These are phyloP conservation scores for Piaya cayana DNA, from an alignment of 2,113 vertebrate genomes.

Conservation along the genomic window DNA sequence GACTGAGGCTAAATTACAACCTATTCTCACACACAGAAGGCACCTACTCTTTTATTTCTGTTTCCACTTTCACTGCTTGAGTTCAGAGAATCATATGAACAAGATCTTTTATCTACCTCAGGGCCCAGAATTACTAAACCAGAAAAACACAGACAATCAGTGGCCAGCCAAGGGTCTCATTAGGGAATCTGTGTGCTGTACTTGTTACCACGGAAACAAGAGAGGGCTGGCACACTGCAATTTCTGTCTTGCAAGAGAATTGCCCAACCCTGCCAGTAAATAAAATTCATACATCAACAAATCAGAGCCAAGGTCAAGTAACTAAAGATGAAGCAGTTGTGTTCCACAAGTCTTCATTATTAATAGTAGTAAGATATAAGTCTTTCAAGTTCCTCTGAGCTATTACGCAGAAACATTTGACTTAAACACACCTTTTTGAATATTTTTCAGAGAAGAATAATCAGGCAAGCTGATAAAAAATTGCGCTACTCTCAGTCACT, in stretches of 20 bases:
- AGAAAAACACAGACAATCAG: constrained; percentile 61
- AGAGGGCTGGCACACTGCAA: constrained; percentile 53
- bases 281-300: constrained; percentile 68
- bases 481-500: not conserved
- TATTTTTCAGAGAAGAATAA: constrained; percentile 63
- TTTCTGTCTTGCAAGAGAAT: constrained; percentile 72
- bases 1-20: not conserved
- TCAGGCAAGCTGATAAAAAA: constrained; percentile 38
- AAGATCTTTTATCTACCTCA: constrained; percentile 59
- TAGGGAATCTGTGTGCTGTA: constrained; percentile 59
- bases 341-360: not conserved
- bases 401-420: constrained; percentile 13
- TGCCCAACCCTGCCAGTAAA: constrained; percentile 51
- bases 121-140: constrained; percentile 60
- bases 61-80: constrained; percentile 44
- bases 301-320: constrained; percentile 62
- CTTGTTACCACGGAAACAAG: constrained; percentile 67
- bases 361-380: not conserved
- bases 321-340: constrained; percentile 20
- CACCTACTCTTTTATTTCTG: constrained; percentile 6
- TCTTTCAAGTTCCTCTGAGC: not conserved
- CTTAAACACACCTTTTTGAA: not conserved
- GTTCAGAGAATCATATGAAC: not conserved
- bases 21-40: not conserved
- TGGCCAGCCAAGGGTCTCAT: constrained; percentile 67